Base-by-base conservation (phyloP, 2,797 vertebrate species). In the Pagetopsis macropterus region DNA sequence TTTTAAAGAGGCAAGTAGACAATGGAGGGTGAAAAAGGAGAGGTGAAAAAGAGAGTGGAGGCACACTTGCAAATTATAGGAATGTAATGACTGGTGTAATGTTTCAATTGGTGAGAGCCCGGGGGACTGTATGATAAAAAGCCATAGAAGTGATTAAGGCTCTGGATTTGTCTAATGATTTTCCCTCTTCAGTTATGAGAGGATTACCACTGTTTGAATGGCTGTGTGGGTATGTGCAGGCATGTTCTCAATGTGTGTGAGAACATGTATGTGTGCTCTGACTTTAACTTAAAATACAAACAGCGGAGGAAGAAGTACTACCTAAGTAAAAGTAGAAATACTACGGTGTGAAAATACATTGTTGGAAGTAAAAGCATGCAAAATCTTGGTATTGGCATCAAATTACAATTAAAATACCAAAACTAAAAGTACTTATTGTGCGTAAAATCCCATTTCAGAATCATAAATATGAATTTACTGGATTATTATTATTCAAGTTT, bases 101-200 rank as follows among this genome's bases (percentile, higher is more conserved):
- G 60, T 85, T 83, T 88, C 64, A 82, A 63, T 65, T 67, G 55
- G 49, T 55, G 69, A 31, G 76, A 81, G 80, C 85, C 79, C 63
- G 15, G 8, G 66, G 79, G 81, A 62, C 33, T 61, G 71, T 64
- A 51, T 76, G 79, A 88, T 80, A 72, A 87, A 88, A 75, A 75
- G 70, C 37, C 61, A 63, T 56, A 69, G 41, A 77, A 69, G 75
- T 86, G 84, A 90, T 91, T 88, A 89, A 85, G 75, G 64, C 72
- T 49, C 70, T 66, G 67, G 70, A 82, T 84, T 86, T 82, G 65
- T 84, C 65, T 75, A 86, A 85, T 84, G 72, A 87, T 84, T 87
- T 80, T 73, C 78, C 72, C 59, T 75, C 65, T 68, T 72, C 51
- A 48, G 12, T 68, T 72, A 48, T 73, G 64, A 79, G 70, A 44